Evolutionary conservation across 2,113 vertebrate species (phyloP), one percentile per base, ranked within the genome.

Genomic region (Lampris megalopsis): DNA sequence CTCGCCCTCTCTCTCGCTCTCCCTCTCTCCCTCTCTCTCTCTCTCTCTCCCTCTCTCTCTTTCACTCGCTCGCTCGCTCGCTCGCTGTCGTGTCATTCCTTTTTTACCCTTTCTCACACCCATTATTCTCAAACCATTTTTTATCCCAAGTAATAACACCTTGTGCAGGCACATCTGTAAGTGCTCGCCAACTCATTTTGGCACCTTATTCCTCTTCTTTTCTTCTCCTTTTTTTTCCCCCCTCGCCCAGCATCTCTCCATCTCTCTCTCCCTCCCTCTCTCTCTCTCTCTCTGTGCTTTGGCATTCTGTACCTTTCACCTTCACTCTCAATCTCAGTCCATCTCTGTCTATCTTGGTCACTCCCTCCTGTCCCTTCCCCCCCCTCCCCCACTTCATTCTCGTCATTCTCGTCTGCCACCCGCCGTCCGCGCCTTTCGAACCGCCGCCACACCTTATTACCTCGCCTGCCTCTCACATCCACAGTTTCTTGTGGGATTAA

Each of bases 91-190:
- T 24, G 24, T 24, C 2, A 48, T 72, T 75, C 42, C 40, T 64
- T 69, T 82, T 73, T 61, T 77, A 47, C 66, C 63, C 47, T 59
- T 43, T 42, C 59, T 64, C 35, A 45, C 52, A 73, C 24, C 58
- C 41, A 65, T 73, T 74, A 78, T 71, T 4, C 41, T 48, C 2
- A 75, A 71, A 40, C 56, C 48, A 59, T 78, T 58, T 63, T 59
- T 71, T 49, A 86, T 68, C 60, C 35, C 9, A 49, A 9, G 43
- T 74, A 76, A 73, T 63, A 65, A 63, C 24, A 63, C 59, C 68
- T 73, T 53, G 50, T 57, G 71, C 71, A 36, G 47, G 48, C 36
- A 69, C 77, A 85, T 88, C 77, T 67, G 61, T 83, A 85, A 77
- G 75, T 57, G 59, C 69, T 73, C 56, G 66, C 63, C 64, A 77